Conservation (phyloP, 2,888 invertebrate species). For the Eledone cirrhosa region DNA sequence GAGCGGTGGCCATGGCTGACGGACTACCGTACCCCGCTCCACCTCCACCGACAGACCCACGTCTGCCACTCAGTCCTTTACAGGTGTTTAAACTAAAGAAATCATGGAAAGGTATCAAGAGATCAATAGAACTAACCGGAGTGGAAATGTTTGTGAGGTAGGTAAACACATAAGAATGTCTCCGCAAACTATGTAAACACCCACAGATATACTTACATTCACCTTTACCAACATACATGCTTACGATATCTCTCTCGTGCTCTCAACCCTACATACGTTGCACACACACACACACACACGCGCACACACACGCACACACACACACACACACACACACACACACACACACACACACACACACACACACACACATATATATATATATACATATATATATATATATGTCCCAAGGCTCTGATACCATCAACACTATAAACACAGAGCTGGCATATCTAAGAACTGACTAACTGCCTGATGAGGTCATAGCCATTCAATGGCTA, state of each 20-base stretch:
- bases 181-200: background rate
- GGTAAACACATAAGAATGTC: slow-evolving; percentile 30
- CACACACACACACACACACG: background rate
- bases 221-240: background rate
- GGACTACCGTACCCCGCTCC: slow-evolving; percentile 49
- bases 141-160: slow-evolving; percentile 64
- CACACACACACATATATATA: background rate
- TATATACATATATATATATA: background rate
- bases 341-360: background rate
- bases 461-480: too few relatives aligned
- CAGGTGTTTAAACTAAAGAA: slow-evolving; percentile 62
- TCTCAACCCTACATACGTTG: too few relatives aligned
- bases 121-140: slow-evolving; percentile 60
- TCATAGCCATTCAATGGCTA: too few relatives aligned
- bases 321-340: background rate
- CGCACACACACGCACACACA: background rate
- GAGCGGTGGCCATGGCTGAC: slow-evolving; percentile 50
- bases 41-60: slow-evolving; percentile 55
- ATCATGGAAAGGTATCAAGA: slow-evolving; percentile 63
- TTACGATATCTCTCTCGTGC: too few relatives aligned
- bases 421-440: too few relatives aligned
- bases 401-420: background rate
- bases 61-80: slow-evolving; percentile 57
- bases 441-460: too few relatives aligned
- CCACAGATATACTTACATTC: background rate